These are phyloP conservation scores for Caerostris extrusa DNA, from an alignment of 1,140 invertebrate genomes.

Conservation along the genomic window DNA sequence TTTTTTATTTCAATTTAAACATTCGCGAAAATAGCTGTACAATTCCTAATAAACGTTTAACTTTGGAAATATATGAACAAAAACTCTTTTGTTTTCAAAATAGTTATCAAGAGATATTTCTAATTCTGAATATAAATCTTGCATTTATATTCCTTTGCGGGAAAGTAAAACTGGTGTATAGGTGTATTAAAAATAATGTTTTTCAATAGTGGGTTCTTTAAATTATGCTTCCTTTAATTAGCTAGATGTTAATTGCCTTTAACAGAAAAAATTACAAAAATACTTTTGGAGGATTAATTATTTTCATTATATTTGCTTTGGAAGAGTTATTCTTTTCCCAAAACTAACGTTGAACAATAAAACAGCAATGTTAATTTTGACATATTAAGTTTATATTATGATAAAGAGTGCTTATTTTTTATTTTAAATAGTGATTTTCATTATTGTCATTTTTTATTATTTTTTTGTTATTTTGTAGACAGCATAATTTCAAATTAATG, in stretches of 20 bases:
- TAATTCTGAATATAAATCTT: background rate
- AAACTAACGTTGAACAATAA: too few species aligned
- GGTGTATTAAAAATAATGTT: background rate
- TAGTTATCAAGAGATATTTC: background rate
- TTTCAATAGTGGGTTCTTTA: background rate
- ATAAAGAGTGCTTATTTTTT: too few species aligned
- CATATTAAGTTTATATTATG: too few species aligned
- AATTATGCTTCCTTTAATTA: background rate
- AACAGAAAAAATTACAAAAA: background rate
- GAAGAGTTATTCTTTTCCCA: too few species aligned
- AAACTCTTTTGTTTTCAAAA: background rate
- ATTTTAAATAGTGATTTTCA: too few species aligned
- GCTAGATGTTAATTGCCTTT: too few species aligned
- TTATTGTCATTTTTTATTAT: too few species aligned
- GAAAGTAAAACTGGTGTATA: background rate
- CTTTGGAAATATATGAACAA: background rate
- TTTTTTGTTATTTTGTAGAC: too few species aligned
- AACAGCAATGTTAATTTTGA: too few species aligned
- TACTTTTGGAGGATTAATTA: too few species aligned
- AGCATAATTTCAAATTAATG: too few species aligned
- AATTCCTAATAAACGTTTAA: conserved; percentile 4
- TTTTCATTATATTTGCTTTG: too few species aligned
- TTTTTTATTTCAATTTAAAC: background rate
- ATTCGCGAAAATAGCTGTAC: background rate
- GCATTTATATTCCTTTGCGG: background rate